Evolutionary conservation across 1,140 invertebrate genomes (phyloP).

Genomic region (Solenopsis invicta): DNA sequence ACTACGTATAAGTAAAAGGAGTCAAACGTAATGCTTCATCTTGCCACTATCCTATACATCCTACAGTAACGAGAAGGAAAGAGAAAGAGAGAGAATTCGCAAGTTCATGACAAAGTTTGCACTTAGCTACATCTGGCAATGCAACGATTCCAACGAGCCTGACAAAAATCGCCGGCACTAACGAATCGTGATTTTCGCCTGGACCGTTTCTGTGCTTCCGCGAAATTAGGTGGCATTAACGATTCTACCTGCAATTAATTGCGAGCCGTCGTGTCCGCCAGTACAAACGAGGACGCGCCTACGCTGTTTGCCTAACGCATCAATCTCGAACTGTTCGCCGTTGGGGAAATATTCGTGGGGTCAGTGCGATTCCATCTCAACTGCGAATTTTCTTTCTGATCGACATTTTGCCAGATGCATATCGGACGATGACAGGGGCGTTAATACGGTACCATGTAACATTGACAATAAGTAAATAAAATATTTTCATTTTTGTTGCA

Average conservation of each 20-base stretch:
- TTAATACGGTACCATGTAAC: not conserved
- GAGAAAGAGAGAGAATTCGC: not conserved
- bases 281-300: slow-evolving; percentile 79
- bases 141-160: slow-evolving; percentile 37
- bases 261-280: slow-evolving; percentile 74
- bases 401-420: slow-evolving; percentile 42
- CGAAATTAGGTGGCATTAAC: slow-evolving; percentile 82
- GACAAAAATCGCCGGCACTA: slow-evolving; percentile 73
- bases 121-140: slow-evolving; percentile 28
- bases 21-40: not conserved
- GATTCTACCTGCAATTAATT: slow-evolving; percentile 81
- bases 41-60: not conserved
- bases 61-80: not conserved
- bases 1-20: not conserved
- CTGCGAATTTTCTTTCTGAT: slow-evolving; percentile 48
- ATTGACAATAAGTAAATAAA: slow-evolving; percentile 14
- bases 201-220: slow-evolving; percentile 76
- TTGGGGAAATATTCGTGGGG: slow-evolving; percentile 68
- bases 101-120: slow-evolving; percentile 48
- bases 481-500: not conserved
- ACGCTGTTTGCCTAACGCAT: slow-evolving; percentile 80
- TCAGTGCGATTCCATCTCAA: slow-evolving; percentile 45
- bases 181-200: slow-evolving; percentile 79
- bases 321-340: slow-evolving; percentile 76
- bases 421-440: slow-evolving; percentile 8